Base-by-base conservation (phyloP, 2,797 vertebrate genomes). In the Eidolon dupreanum region DNA sequence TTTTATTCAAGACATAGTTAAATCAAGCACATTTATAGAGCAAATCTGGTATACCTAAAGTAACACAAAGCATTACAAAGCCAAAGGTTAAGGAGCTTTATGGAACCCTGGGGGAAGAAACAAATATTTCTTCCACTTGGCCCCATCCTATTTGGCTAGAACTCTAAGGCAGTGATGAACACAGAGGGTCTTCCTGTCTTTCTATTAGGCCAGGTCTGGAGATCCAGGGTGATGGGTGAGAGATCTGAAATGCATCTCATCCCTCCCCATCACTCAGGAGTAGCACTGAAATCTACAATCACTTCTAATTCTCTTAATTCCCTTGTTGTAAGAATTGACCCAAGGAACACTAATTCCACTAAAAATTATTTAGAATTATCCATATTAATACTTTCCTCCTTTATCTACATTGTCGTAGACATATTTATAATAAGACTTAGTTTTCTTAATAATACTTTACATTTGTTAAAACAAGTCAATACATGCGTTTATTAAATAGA, bases 11-110 rank as follows among this genome's bases (percentile, higher is more conserved):
- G 41, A 66, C 19, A 33, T 49, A 24, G 31, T 73, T 88, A 68
- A 46, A 75, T 55, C 19, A 70, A 90, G 36, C 15, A 88, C 33
- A 51, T 92, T 86, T 73, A 70, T 38, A 85, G 78, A 26, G 46
- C 20, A 81, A 88, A 73, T 57, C 2, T 70, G 59, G 13, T 59
- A 66, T 6, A 28, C 2, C 20, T 19, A 53, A 71, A 20, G 15
- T 66, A 74, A 90, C n/a, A n/a, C n/a, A 94, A 95, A 71, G 22
- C 28, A 68, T 43, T 73, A 51, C 10, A 81, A 82, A 93, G 53
- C 16, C 55, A 88, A 86, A 89, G 4, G 22, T 22, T 55, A 92
- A 92, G 28, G 24, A 90, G 7, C 7, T 13, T 63, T 74, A 51
- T 46, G 57, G 26, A 93, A 63, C 2, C 15, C 19, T 73, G 9